Evolutionary conservation across 2,888 invertebrate genomes (phyloP), one percentile per base, ranked within the genome.

Genomic region (Melinaea marsaeus): DNA sequence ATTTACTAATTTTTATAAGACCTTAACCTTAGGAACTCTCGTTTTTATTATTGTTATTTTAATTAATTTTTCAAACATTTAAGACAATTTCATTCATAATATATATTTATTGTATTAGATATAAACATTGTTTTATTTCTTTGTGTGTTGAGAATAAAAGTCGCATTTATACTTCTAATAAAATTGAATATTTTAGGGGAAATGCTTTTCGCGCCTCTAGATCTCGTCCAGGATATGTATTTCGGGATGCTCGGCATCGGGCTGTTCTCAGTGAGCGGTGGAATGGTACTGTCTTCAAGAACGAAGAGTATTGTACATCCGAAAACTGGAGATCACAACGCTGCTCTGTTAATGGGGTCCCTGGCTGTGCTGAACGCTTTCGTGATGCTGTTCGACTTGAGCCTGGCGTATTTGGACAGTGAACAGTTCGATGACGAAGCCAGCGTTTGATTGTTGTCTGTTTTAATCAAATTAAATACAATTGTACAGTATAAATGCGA

Each of bases 221-320:
- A 90, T 71, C 82, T 90, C 64, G 85, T 90, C 37, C 90, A 90
- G 76, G 90, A 90, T 72, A 87, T 90, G 79, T 89, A 81, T 79
- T 90, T 81, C 74, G 86, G 87, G 42, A 77, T 87, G 54, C 71
- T 89, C 45, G 90, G 90, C 46, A 75, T 84, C 34, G 78, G 70
- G 4, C 72, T 90, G 66, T 89, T 86, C 74, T 72, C 82, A 9
- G 73, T 81, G 32, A 79, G 84, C 71, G 90, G 89, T 2, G 85
- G 85, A 5, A 64, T 88, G 65, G 71, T 87, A 13, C 71, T 89
- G 13, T 73, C 82, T 0, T 75, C 80, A 33, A 78, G 89, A 61
- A 62, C 78, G 6, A 77, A 71, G 61, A 74, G 72, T 11, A 67
- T 79, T 6, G 6, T 65, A 2, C 79, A 78, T 64, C 87, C 85